Evolutionary conservation across 2,888 invertebrate genomes (phyloP), one percentile per base, ranked within the genome.

Genomic region (Trissoscelio sp.): DNA sequence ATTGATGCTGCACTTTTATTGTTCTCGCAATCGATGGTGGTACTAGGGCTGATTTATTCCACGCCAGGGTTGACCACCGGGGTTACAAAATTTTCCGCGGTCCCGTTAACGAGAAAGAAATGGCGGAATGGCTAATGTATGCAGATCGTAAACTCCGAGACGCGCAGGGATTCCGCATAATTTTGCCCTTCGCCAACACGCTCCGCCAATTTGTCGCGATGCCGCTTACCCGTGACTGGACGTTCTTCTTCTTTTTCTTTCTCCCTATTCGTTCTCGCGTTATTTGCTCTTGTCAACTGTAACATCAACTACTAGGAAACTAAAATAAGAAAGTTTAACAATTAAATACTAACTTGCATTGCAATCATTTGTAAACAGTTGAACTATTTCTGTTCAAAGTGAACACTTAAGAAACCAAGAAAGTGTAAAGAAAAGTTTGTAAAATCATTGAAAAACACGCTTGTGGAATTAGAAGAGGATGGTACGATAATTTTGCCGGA

Each of bases 161-260:
- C 73, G 73, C 60, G 84, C 85, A 83, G 81, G 85, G 85, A 85
- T 86, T 85, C 82, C 85, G 86, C 86, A 88, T 88, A 87, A 88
- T 87, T 86, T 82, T 57, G 24, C 69, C 31, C 39, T 34, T 75
- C 86, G 85, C 82, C 85, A 87, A 87, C 88, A 87, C 88, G 87
- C 87, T 86, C 86, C 84, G 85, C 85, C 88, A 88, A 88, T 89
- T 89, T 88, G 87, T 88, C 88, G 86, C 81, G 58, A 46, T 48
- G 70, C 82, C 79, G 85, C 67, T 84, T 79, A 85, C 87, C 85
- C 85, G 86, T 84, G 85, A 87, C 74, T 75, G 81, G 82, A 75
- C 78, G 73, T 34, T 39, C 39, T 24, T 12, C 51, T 51, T 28
- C 12, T 12, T 22, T 44, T 20, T 48, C 12, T 46, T 53, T n/a